A percentile compares a stretch with the other conserved stretches of the same genome.
Conservation (phyloP, 2,888 invertebrate species). For the Cephus nigrinus region DNA sequence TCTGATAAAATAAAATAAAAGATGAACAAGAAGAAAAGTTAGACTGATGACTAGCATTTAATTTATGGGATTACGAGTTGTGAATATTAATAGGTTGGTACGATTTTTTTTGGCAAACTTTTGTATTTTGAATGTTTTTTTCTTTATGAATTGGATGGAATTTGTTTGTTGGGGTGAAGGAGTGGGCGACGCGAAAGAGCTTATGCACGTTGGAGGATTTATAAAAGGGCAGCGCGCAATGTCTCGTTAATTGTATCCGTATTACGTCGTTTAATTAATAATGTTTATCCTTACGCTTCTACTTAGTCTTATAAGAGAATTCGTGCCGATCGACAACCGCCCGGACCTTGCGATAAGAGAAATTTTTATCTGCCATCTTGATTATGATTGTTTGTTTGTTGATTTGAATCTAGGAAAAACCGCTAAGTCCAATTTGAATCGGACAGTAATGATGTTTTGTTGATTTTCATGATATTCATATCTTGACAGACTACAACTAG, state of each 20-base stretch:
- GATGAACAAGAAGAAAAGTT: not conserved
- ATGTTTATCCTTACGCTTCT: slow-evolving; percentile 4
- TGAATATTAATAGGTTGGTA: not conserved
- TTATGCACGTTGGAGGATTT: too few species aligned
- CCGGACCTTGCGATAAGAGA: not conserved
- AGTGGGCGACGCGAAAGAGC: too few species aligned
- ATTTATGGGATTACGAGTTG: not conserved
- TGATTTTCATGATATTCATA: not conserved
- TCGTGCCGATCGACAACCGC: not conserved
- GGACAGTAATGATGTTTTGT: not conserved
- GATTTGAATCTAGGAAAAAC: not conserved
- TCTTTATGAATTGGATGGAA: too few species aligned
- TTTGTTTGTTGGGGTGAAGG: not conserved
- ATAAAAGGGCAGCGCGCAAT: not conserved
- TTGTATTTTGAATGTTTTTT: not conserved
- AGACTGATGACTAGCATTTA: not conserved
- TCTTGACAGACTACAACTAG: not conserved
- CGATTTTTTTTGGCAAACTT: not conserved
- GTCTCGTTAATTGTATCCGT: slow-evolving; percentile 1
- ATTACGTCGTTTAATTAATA: slow-evolving; percentile 1
- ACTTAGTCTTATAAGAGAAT: slow-evolving; percentile 4
- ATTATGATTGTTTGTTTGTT: not conserved
- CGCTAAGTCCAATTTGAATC: not conserved
- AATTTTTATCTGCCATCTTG: not conserved
- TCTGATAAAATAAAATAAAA: not conserved